Conservation (phyloP, 2,888 invertebrate genomes). For the Epinotia brunnichana region DNA sequence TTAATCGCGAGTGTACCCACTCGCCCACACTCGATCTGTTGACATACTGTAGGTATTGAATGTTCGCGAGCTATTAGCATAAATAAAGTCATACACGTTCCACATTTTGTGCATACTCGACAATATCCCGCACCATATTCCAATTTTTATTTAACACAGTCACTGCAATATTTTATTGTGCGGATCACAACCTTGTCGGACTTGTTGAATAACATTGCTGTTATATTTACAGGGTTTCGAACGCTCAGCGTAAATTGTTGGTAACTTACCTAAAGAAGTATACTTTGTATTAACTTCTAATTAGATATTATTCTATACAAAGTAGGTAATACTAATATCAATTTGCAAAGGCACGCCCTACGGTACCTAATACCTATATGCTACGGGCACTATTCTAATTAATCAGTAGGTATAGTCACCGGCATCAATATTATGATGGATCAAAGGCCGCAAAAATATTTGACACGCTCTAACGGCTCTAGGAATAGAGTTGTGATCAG, state of each 20-base stretch:
- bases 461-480: no score
- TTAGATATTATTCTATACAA: no score
- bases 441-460: no score
- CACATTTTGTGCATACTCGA: conserved; percentile 32
- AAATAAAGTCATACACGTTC: conserved; percentile 57
- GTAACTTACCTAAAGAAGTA: neutral
- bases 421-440: no score
- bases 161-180: conserved; percentile 28
- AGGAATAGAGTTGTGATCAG: no score
- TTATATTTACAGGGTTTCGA: neutral
- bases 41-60: conserved; percentile 63
- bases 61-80: conserved; percentile 72
- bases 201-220: conserved; percentile 9
- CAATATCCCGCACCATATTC: conserved; percentile 29
- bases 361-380: no score
- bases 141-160: conserved; percentile 32
- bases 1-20: conserved; percentile 60
- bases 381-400: no score
- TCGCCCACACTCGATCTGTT: conserved; percentile 62
- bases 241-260: neutral
- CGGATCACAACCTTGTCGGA: conserved; percentile 33
- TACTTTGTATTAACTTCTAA: neutral
- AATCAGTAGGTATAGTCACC: no score
- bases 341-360: no score
- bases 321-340: no score